These are phyloP conservation scores for Psephotus haematonotus DNA, from an alignment of 2,113 vertebrate species.

Conservation along the genomic window DNA sequence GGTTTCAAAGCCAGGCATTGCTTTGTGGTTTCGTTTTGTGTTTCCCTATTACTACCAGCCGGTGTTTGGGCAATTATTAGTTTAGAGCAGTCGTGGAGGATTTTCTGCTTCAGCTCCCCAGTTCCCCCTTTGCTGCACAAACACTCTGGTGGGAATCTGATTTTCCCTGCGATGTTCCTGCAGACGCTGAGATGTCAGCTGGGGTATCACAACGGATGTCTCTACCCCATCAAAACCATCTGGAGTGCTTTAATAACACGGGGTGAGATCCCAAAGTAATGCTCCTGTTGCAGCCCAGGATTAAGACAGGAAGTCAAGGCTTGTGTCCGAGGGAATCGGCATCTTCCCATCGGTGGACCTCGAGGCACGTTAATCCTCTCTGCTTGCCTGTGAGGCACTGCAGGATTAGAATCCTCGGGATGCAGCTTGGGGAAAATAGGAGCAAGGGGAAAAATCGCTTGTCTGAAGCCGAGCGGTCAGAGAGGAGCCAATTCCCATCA, in stretches of 20 bases:
- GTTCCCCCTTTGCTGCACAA: slow-evolving; percentile 46
- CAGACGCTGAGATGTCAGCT: slow-evolving; percentile 22
- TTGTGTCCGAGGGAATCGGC: neutral
- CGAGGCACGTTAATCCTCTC: neutral
- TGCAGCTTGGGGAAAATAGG: neutral
- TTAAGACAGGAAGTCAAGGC: neutral
- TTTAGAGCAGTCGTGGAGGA: slow-evolving; percentile 35
- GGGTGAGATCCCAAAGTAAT: neutral
- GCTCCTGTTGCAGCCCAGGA: neutral
- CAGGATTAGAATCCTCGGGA: neutral
- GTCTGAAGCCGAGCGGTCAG: neutral
- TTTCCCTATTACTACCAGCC: neutral
- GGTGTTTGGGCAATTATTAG: slow-evolving; percentile 41
- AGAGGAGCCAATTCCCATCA: neutral
- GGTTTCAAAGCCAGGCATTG: neutral
- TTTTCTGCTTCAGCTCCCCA: slow-evolving; percentile 57
- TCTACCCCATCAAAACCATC: slow-evolving; percentile 53
- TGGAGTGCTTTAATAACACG: slow-evolving; percentile 34
- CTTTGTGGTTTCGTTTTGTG: neutral
- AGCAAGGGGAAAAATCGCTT: neutral
- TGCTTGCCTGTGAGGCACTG: neutral
- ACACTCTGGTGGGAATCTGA: slow-evolving; percentile 47
- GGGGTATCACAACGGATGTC: neutral
- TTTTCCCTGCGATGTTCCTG: slow-evolving; percentile 50
- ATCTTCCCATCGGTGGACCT: neutral